phyloP scores from a whole-genome alignment of 2,888 invertebrate species.

The Oeneis ivallda region DNA sequence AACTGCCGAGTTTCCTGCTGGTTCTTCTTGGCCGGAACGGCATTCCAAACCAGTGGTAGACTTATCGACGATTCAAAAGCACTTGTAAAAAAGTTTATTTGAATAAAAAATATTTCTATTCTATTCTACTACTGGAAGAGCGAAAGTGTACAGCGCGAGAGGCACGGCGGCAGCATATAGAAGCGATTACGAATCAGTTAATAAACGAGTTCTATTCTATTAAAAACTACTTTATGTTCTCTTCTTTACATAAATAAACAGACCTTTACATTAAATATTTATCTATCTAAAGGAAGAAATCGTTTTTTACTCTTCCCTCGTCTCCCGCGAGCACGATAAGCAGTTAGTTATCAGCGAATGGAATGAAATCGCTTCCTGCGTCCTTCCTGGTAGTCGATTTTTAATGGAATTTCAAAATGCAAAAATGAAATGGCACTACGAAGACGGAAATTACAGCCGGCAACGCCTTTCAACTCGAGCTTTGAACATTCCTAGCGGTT shows the following conservation, averaged over 20 bases:
- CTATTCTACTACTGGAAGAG: no score
- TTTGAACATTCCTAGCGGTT: constrained; percentile 25
- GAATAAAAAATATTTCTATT: no score
- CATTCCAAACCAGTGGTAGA: no score
- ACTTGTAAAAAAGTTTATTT: no score
- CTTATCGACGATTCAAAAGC: no score
- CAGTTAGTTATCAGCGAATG: constrained; percentile 17
- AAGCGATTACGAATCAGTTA: no score
- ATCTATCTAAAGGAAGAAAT: neutral
- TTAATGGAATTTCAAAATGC: constrained; percentile 33
- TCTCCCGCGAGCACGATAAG: neutral
- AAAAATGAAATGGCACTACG: constrained; percentile 27
- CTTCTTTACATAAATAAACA: neutral
- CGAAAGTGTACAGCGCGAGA: no score
- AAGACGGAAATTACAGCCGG: constrained; percentile 34
- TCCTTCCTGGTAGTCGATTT: constrained; percentile 14
- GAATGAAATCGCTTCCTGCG: constrained; percentile 16
- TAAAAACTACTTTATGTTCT: no score
- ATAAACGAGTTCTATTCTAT: no score
- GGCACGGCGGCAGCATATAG: no score
- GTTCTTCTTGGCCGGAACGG: no score
- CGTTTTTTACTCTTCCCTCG: neutral
- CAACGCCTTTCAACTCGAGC: constrained; percentile 25
- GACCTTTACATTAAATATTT: neutral
- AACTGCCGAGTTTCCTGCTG: no score